Base-by-base conservation (phyloP, 2,113 vertebrate genomes). In the Gymnarchus niloticus region DNA sequence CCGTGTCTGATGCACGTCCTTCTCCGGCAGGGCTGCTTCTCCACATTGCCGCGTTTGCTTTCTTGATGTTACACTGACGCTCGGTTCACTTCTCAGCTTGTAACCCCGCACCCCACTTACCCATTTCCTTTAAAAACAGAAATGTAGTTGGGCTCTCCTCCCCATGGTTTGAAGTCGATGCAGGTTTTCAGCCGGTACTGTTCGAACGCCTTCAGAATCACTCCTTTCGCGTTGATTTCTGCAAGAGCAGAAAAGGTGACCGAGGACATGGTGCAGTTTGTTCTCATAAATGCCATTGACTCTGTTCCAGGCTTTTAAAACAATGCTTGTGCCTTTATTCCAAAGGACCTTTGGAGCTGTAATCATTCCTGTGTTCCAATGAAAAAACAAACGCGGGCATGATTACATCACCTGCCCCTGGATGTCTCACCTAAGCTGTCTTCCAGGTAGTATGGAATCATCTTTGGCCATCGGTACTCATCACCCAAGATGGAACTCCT, bases 401-500 rank as follows among this genome's bases (percentile, higher is more conserved):
- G 41, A 48, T 81, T 21, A 17, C 14, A 28, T 37, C 3, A 10
- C n/a, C 1, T 48, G 0, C 12, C 80, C 33, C 49, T 81, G 33
- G 54, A 6, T 14, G 41, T 44, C 84, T 91, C 91, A 99, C 97
- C 97, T 77, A 98, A 90, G 87, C 94, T 96, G 84, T 98, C 94
- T 28, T 97, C 96, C 85, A 99, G 92, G 85, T 96, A 93, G 5
- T 98, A 99, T 0, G 98, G 98, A 77, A 99, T 91, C 0, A 91
- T 93, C 1, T 89, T 95, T 23, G 97, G 96, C 98, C 98, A 98
- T 83, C 94, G 93, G 87, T 97, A 97, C 0, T 91, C 14, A 5
- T 96, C 95, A n/a, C 95, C 97, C 81, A 96, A 94, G 65, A 99
- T 95, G 57, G 97, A 96, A 89, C 96, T 99, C n/a, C 94, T 92